Evolutionary conservation across 2,888 invertebrate genomes (phyloP), one percentile per base, ranked within the genome.

Genomic region (Clunio marinus): DNA sequence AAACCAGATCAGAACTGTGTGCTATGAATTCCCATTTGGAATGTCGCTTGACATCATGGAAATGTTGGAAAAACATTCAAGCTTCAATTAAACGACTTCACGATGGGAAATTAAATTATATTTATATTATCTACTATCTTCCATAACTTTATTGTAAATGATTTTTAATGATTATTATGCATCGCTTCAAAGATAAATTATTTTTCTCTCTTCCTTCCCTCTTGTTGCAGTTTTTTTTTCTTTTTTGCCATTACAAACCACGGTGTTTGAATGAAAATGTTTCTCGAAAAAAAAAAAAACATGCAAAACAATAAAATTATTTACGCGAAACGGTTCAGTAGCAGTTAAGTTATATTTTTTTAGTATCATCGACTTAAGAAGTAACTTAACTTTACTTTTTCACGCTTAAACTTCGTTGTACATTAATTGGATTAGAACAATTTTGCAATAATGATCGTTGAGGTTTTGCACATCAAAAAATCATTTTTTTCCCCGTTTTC

Each of bases 391-490:
- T 41, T 10, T n/a, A n/a, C 10, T 41, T 41, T 15, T n/a, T 41
- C 41, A 41, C 10, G 57, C 57, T 51, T 51, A 2, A 17, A n/a
- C 25, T 35, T 59, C 7, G 7, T 4, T 7, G 13, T 35, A 10
- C 20, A 59, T 24, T 66, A 66, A 66, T 66, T 66, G 66, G 51
- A 66, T 66, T 66, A 66, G 32, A 46, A 45, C 13, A 1, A 1
- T 15, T 28, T 46, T 20, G 37, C 22, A 20, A 15, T 59, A 62
- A 41, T 41, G 62, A 62, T 62, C 41, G 41, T 41, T 41, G 62
- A 41, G 13, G 59, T 32, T n/a, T n/a, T 55, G 22, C 55, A 20
- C n/a, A 15, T 7, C 7, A 45, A 13, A 45, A 45, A 45, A 45
- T 7, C 4, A 32, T 10, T 32, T 32, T 32, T 32, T 32, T 4